These are phyloP conservation scores for Platygyra sinensis DNA, from an alignment of 64 coral and sea anemone species.

Conservation along the genomic window DNA sequence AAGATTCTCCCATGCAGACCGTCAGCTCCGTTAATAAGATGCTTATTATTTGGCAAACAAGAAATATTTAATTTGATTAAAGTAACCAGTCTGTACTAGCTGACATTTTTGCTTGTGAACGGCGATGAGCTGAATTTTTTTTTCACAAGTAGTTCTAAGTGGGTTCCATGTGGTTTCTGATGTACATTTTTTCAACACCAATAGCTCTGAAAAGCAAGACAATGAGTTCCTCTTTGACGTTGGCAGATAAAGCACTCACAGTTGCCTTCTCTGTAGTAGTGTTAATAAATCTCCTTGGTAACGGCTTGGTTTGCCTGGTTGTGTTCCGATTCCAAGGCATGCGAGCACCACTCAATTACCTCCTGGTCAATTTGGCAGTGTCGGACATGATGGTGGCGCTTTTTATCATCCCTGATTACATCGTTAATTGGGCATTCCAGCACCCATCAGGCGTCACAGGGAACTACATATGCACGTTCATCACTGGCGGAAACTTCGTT, in stretches of 20 bases:
- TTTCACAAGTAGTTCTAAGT: too few relatives aligned
- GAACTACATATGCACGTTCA: conserved; percentile 59
- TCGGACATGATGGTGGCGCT: conserved; percentile 71
- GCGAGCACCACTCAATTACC: conserved; percentile 62
- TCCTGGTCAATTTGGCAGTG: conserved; percentile 65
- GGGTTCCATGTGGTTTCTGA: too few relatives aligned
- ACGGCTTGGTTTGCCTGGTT: conserved; percentile 54
- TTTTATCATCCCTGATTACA: conserved; percentile 51
- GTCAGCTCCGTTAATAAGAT: too few relatives aligned
- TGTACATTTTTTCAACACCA: not conserved
- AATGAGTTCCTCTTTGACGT: not conserved
- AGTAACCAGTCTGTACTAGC: too few relatives aligned
- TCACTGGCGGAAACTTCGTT: conserved; percentile 73
- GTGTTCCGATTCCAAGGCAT: conserved; percentile 24
- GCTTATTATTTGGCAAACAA: too few relatives aligned
- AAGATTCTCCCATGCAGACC: too few relatives aligned
- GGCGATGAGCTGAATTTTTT: too few relatives aligned
- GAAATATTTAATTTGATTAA: too few relatives aligned
- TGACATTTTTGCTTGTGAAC: too few relatives aligned
- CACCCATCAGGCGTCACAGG: conserved; percentile 51
- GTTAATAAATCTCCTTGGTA: conserved; percentile 58
- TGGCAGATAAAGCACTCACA: not conserved
- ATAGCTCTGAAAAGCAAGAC: not conserved
- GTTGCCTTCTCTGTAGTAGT: conserved; percentile 36
- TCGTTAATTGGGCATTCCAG: conserved; percentile 35